Base-by-base conservation (phyloP, 2,888 invertebrate species). In the Drosophila heteroneura region DNA sequence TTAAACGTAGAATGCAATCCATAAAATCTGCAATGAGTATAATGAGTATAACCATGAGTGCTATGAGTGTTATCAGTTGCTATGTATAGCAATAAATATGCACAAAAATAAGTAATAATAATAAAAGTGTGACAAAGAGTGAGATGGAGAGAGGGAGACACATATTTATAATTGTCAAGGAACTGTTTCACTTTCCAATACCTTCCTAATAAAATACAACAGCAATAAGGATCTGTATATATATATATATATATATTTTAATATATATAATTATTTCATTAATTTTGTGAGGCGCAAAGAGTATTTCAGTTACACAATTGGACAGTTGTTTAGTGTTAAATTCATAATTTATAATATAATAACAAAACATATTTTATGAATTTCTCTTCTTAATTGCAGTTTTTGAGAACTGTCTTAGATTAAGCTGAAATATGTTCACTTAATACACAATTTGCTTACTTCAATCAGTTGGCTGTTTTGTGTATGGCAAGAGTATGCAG, bases 401-500 rank as follows among this genome's bases (percentile, higher is more conserved):
- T 12, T 12, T n/a, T 5, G 10, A 33, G 12, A 37, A 16, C 5
- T 37, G 6, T 41, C 4, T n/a, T n/a, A 2, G n/a, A n/a, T 41
- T 41, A n/a, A 41, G 2, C 2, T 9, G 0, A n/a, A n/a, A 41
- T 41, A 10, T 10, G 10, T 37, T 37, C 37, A 19, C 16, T 19
- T 3, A 22, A 12, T 26, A 26, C 26, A 26, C 26, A 26, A 26
- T 26, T 26, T 26, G 26, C 26, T 26, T 26, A 26, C 26, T 26
- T 26, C 26, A 26, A 26, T 35, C 26, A 26, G 9, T 26, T 9
- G 33, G 16, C 9, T 35, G 10, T 1, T 5, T 35, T 9, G 16
- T 1, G 33, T 19, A 5, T 10, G 35, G 16, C n/a, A 39, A 67
- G 70, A 22, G 76, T 60, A 57, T 60, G 44, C 22, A 16, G 7